These are phyloP conservation scores for Actinopyga echinites DNA, from an alignment of 53 echinoderm and acorn worm species.

Conservation along the genomic window DNA sequence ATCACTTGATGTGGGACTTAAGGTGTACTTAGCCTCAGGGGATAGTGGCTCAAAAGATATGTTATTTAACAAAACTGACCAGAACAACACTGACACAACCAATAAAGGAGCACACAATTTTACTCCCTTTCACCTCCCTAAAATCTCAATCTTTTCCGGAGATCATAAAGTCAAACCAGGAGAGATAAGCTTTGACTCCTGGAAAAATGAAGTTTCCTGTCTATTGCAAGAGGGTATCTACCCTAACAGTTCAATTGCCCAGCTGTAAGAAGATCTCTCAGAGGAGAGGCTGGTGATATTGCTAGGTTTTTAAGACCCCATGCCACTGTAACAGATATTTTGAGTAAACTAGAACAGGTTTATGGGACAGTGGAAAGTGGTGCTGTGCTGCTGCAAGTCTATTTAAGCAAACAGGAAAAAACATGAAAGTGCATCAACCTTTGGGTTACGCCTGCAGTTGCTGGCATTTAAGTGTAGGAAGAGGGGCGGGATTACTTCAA, in stretches of 20 bases:
- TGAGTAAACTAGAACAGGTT: not conserved
- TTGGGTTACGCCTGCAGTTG: not conserved
- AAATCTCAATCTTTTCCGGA: too few species aligned
- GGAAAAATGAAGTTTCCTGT: not conserved
- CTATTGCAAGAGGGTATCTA: not conserved
- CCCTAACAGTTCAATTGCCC: not conserved
- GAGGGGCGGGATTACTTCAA: not conserved
- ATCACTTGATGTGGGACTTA: too few species aligned
- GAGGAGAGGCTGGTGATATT: not conserved
- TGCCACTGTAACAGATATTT: not conserved
- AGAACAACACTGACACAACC: too few species aligned
- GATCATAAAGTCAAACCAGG: too few species aligned
- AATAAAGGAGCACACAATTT: too few species aligned
- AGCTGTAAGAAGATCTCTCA: not conserved
- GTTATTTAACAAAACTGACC: too few species aligned
- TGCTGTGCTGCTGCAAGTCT: slow-evolving; percentile 23
- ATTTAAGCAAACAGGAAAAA: not conserved
- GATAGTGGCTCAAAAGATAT: too few species aligned
- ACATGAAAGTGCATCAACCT: not conserved
- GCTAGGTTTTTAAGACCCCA: not conserved
- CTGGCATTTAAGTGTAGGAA: not conserved
- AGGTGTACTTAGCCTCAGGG: too few species aligned
- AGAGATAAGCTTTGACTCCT: too few species aligned
- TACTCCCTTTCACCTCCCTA: too few species aligned
- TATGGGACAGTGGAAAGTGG: slow-evolving; percentile 23